Evolutionary conservation across 2,113 vertebrate species (phyloP), one percentile per base, ranked within the genome.

Genomic region (Ovibos moschatus): DNA sequence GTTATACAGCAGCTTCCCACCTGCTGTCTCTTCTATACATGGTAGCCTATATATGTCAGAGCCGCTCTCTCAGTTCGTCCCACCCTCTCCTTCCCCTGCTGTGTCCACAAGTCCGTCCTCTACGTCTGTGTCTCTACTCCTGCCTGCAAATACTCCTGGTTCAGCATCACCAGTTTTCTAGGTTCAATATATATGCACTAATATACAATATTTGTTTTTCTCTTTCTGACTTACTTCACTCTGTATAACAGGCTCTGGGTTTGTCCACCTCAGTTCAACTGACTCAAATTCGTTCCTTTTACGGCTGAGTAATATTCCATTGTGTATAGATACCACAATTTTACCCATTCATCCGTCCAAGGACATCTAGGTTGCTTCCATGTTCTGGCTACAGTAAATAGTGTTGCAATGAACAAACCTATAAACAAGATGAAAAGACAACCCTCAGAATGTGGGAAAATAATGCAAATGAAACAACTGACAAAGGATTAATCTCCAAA

Each of bases 21-120:
- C 40, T 27, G 71, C 36, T 43, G 23, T 13, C 36, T 27, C 3
- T 27, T 43, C 40, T 7, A 25, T 40, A 7, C 36, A 14, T 3
- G 6, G 12, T 43, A 2, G 23, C 0, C 3, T 43, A 25, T 74
- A 14, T 43, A 27, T 43, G 5, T 74, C 21, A 23, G 4, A 2
- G 11, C 71, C 27, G 21, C 36, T 43, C 21, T 27, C 36, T 76
- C 23, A 76, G 12, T 76, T 14, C 0, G 0, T 2, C 36, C 21
- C 36, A 76, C 71, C 36, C 36, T 76, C 71, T 76, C 71, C 36
- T 14, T 27, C 36, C 36, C 71, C 6, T 25, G 71, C 36, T 14
- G 11, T 25, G 36, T 27, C 71, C 36, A 43, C 36, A 76, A 76
- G 36, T 76, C 71, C 1, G 0, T 74, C 23, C 36, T 76, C 36